phyloP scores from a whole-genome alignment of 1,140 invertebrate genomes.

The Eriocheir sinensis region DNA sequence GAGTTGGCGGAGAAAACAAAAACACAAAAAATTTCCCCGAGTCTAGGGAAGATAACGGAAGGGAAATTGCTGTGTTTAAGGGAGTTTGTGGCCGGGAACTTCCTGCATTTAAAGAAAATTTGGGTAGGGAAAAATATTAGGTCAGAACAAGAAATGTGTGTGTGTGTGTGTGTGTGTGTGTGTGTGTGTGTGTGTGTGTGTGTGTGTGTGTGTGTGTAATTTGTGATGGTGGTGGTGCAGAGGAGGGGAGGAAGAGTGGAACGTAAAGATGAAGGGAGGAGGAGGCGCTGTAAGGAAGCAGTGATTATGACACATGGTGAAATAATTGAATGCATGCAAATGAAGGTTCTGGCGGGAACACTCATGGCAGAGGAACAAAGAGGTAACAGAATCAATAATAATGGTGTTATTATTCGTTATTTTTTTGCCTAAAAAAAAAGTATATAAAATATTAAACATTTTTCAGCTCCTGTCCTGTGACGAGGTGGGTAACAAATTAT shows the following conservation, averaged over 20 bases:
- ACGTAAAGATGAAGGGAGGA: not conserved
- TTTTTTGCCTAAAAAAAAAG: too few relatives aligned
- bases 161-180: not conserved
- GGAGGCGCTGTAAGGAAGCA: not conserved
- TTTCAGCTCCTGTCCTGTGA: not conserved
- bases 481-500: not conserved
- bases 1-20: not conserved
- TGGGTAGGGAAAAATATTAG: not conserved
- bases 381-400: too few relatives aligned
- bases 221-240: not conserved
- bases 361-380: too few relatives aligned
- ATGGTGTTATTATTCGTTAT: too few relatives aligned
- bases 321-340: too few relatives aligned
- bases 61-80: not conserved
- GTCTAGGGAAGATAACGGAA: constrained; percentile 32
- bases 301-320: not conserved
- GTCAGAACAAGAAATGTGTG: not conserved
- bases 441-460: not conserved
- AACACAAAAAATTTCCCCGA: not conserved
- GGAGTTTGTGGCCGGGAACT: not conserved
- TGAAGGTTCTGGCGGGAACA: too few relatives aligned
- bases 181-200: not conserved
- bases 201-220: not conserved
- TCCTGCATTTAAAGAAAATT: not conserved
- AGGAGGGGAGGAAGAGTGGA: not conserved